Evolutionary conservation across 2,888 invertebrate species (phyloP), one percentile per base, ranked within the genome.

Genomic region (Phortica magna): DNA sequence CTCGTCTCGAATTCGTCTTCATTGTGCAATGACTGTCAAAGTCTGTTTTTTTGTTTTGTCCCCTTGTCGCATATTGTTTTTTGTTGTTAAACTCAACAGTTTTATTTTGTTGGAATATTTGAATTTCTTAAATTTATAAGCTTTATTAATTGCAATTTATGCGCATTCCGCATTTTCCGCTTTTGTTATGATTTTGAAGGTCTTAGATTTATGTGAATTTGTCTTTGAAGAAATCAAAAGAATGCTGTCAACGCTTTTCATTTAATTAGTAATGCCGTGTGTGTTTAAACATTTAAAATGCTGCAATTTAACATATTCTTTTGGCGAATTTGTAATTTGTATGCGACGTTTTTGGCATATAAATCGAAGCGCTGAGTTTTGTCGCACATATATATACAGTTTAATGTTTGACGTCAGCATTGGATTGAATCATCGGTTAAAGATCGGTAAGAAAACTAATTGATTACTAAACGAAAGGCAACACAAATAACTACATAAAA

Each of bases 321-420:
- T 80, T 77, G 77, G 77, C 68, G 78, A 83, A 79, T 77, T 59
- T 80, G 76, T 76, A 74, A 76, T 77, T 74, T 73, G 75, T 43
- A 2, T 31, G 31, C 31, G 31, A 53, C 83, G 83, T 68, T 80
- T 84, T 86, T 79, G 79, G 85, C 88, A 85, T 85, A 79, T 79
- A 79, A 85, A 89, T 87, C 80, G 84, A 75, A 78, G 55, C 57
- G 79, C 79, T 76, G 82, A 82, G 72, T 77, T 59, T 77, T 61
- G 61, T 17, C 7, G 61, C 5, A 48, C 48, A 12, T 0, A 7
- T 43, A 43, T 43, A 14, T 48, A 48, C 48, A 9, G 7, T 48
- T 48, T 61, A 22, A 55, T 55, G 55, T 55, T 61, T 61, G 48
- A 61, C 61, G 61, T 61, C 61, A 61, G 61, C 61, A 7, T 4